Conservation (phyloP, 2,797 vertebrate species). For the Neomorphus geoffroyi region DNA sequence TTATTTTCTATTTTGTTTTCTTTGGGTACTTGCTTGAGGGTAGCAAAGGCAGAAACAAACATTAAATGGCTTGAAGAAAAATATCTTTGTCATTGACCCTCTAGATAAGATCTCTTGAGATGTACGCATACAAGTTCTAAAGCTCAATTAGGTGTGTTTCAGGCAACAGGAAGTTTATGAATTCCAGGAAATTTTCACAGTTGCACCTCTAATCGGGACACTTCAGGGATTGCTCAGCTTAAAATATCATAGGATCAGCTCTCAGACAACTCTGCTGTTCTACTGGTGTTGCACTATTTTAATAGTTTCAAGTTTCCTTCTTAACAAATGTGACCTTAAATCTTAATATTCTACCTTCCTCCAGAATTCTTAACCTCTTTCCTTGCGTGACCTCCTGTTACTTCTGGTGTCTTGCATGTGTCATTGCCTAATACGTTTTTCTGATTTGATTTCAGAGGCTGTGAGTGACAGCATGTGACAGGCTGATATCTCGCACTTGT, state of each 20-base stretch:
- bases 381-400: neutral
- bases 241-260: neutral
- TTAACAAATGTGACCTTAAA: neutral
- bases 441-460: constrained; percentile 63
- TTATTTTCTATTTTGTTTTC: neutral
- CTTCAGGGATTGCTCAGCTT: neutral
- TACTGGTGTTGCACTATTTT: neutral
- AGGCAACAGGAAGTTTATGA: neutral
- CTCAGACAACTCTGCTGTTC: neutral
- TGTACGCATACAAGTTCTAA: neutral
- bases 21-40: neutral
- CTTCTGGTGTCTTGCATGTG: neutral
- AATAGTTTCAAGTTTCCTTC: neutral
- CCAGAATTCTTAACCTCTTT: neutral
- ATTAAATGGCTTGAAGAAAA: neutral
- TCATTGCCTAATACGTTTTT: neutral
- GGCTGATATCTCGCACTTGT: constrained; percentile 3
- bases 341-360: neutral
- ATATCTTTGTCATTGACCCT: neutral
- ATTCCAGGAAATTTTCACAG: neutral
- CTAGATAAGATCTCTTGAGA: neutral
- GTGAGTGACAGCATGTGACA: constrained; percentile 57
- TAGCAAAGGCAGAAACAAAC: neutral
- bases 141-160: neutral
- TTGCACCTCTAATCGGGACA: neutral